A percentile compares a stretch with the other conserved stretches of the same genome.
phyloP scores from a whole-genome alignment of 1,140 invertebrate genomes.

The Procambarus virginalis region DNA sequence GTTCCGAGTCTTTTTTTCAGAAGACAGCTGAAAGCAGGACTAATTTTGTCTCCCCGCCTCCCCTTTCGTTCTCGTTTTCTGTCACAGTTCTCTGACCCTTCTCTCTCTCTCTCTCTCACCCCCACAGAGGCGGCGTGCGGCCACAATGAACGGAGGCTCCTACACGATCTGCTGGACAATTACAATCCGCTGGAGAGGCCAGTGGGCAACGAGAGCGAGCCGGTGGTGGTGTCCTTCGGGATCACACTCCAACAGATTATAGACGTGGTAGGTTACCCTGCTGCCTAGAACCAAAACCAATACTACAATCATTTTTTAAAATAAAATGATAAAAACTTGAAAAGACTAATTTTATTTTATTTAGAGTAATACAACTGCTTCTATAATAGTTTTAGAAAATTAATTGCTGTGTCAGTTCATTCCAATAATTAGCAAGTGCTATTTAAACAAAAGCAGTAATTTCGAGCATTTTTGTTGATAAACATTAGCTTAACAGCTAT shows the following conservation, averaged over 20 bases:
- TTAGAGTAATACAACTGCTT: too few relatives aligned
- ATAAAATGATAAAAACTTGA: neutral
- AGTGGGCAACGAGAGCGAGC: slow-evolving; percentile 96
- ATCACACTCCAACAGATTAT: slow-evolving; percentile 99
- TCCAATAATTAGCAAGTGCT: neutral
- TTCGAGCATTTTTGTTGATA: neutral
- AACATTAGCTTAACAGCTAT: neutral
- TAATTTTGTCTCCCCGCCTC: neutral
- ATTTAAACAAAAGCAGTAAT: neutral
- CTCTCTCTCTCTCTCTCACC: slow-evolving; percentile 25
- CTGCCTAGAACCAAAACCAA: slow-evolving; percentile 63
- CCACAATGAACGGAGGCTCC: slow-evolving; percentile 92
- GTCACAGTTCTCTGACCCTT: neutral
- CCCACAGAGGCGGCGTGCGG: slow-evolving; percentile 75
- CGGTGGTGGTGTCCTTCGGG: slow-evolving; percentile 96
- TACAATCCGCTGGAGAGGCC: slow-evolving; percentile 98
- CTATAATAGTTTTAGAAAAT: neutral
- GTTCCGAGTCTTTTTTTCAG: too few relatives aligned
- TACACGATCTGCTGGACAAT: slow-evolving; percentile 92
- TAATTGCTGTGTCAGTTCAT: too few relatives aligned
- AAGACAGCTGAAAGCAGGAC: too few relatives aligned
- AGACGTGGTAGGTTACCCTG: slow-evolving; percentile 92
- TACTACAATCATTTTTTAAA: neutral
- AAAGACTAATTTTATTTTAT: too few relatives aligned
- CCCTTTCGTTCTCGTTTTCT: slow-evolving; percentile 9